Evolutionary conservation across 2,797 vertebrate species (phyloP).

Genomic region (Tragopan temminckii): DNA sequence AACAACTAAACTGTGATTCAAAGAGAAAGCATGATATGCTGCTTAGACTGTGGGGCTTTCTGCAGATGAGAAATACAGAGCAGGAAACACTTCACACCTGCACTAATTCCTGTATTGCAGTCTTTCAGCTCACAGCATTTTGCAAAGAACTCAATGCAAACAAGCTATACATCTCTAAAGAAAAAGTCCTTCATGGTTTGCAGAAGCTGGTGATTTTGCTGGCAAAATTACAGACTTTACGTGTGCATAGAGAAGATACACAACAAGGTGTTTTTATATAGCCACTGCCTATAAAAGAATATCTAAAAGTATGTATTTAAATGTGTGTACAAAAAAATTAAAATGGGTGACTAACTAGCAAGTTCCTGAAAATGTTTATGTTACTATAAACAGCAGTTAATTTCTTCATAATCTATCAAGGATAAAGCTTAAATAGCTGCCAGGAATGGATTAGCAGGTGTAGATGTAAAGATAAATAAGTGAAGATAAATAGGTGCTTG

Average conservation of each 20-base stretch:
- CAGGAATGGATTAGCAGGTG: background rate
- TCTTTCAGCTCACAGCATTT: background rate
- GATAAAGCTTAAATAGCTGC: background rate
- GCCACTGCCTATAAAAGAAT: background rate
- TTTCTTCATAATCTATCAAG: background rate
- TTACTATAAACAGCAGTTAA: background rate
- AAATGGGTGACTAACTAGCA: background rate
- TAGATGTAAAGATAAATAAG: background rate
- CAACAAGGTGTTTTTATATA: rapidly evolving
- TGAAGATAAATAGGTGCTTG: background rate
- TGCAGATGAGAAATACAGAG: slow-evolving; percentile 6
- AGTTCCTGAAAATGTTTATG: background rate
- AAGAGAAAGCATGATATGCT: background rate
- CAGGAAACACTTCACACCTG: background rate
- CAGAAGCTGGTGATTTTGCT: background rate
- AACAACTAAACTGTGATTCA: slow-evolving; percentile 4
- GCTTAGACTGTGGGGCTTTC: background rate
- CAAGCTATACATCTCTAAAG: background rate
- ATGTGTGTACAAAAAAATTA: background rate
- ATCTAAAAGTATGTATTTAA: background rate
- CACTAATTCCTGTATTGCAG: slow-evolving; percentile 26
- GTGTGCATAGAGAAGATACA: background rate
- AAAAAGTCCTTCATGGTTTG: background rate
- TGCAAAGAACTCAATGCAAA: background rate
- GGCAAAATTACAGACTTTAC: background rate